Percentiles rank a stretch among this genome's conserved stretches.
These are phyloP conservation scores for Metridium senile DNA, from an alignment of 92 coral and sea anemone species.

Conservation along the genomic window DNA sequence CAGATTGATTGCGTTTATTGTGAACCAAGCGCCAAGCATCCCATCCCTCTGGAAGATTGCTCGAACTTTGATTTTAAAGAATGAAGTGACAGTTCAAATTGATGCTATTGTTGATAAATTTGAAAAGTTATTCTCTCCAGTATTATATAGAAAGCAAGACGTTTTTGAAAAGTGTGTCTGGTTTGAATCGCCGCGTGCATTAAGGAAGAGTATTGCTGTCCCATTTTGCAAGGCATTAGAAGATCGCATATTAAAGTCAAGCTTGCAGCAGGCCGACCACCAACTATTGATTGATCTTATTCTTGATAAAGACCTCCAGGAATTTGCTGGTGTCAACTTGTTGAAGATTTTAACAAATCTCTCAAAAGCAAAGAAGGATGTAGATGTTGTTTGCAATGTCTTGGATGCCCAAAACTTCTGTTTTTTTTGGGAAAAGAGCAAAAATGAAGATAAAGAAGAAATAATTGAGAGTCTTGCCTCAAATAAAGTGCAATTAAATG, in stretches of 20 bases:
- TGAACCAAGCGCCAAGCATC: conserved; percentile 25
- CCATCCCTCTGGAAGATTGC: conserved; percentile 50
- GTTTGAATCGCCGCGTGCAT: conserved; percentile 39
- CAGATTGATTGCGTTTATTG: neutral
- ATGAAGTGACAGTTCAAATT: neutral
- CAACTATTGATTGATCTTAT: neutral
- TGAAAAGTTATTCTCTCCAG: neutral
- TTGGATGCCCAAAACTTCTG: neutral
- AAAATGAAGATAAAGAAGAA: neutral
- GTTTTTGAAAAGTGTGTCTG: conserved; percentile 45
- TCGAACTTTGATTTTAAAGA: neutral
- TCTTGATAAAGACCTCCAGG: conserved; percentile 48
- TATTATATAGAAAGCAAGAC: conserved; percentile 26
- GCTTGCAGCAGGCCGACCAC: neutral
- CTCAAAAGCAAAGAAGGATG: neutral
- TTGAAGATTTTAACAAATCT: conserved; percentile 10
- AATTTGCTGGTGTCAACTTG: conserved; percentile 2
- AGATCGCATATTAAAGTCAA: neutral
- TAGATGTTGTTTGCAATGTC: neutral
- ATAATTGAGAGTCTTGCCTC: neutral
- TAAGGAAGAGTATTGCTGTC: conserved; percentile 38
- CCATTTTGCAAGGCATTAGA: conserved; percentile 23
- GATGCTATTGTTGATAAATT: conserved; percentile 28
- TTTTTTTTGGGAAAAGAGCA: conserved; percentile 12
- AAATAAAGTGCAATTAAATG: neutral